phyloP scores from a whole-genome alignment of 1,140 invertebrate species.

The Epicauta chinensis region DNA sequence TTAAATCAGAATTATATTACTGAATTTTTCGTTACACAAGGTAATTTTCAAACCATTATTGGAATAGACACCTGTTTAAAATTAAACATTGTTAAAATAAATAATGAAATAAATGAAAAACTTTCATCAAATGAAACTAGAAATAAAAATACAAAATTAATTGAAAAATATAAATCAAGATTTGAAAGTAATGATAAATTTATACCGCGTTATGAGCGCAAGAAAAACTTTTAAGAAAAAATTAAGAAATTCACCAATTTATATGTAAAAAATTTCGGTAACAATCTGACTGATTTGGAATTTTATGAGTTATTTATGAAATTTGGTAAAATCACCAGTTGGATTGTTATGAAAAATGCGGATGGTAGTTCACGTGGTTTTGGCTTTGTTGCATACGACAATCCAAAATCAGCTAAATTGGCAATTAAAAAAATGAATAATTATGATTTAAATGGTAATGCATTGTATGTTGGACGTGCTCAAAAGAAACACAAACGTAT shows the following conservation, averaged over 20 bases:
- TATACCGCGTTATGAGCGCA: slow-evolving; percentile 60
- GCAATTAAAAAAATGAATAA: slow-evolving; percentile 87
- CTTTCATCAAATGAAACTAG: no score
- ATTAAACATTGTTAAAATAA: no score
- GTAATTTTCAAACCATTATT: no score
- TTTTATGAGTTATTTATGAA: slow-evolving; percentile 67
- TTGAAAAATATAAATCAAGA: no score
- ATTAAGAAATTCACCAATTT: slow-evolving; percentile 70
- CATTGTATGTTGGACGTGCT: slow-evolving; percentile 89
- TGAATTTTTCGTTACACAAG: no score
- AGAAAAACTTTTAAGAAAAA: slow-evolving; percentile 78
- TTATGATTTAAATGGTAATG: slow-evolving; percentile 74
- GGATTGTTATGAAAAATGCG: slow-evolving; percentile 90
- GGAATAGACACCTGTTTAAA: no score
- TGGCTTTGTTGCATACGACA: slow-evolving; percentile 98
- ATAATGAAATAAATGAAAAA: no score
- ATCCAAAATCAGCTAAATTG: slow-evolving; percentile 88
- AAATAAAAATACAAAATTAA: no score
- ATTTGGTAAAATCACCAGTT: slow-evolving; percentile 90
- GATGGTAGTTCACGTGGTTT: slow-evolving; percentile 92
- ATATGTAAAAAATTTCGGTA: slow-evolving; percentile 69
- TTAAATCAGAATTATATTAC: no score
- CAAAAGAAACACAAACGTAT: slow-evolving; percentile 98
- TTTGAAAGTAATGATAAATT: slow-evolving; percentile 86
- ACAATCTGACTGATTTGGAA: slow-evolving; percentile 58